These are phyloP conservation scores for Hydrochoerus hydrochaeris DNA, from an alignment of 2,113 vertebrate genomes.

Conservation along the genomic window DNA sequence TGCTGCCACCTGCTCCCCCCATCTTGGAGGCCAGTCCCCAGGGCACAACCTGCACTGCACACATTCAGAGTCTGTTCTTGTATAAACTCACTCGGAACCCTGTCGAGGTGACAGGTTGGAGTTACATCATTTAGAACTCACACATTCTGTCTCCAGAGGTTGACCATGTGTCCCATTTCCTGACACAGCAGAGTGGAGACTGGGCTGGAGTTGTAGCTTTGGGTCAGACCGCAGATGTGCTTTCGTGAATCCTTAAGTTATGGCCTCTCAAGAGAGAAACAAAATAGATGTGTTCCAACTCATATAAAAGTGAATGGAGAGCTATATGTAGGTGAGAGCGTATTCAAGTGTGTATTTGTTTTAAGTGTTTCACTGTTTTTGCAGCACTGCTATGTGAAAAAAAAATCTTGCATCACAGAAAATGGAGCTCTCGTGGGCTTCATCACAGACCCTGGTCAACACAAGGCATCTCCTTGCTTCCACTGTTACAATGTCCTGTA, in stretches of 20 bases:
- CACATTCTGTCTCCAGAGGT: not conserved
- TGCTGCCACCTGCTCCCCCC: not conserved
- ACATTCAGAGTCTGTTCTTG: not conserved
- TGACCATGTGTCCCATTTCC: not conserved
- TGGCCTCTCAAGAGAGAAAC: not conserved
- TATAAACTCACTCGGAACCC: not conserved
- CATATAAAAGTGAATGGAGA: not conserved
- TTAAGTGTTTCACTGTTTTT: not conserved
- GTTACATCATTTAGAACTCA: not conserved
- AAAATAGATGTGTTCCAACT: not conserved
- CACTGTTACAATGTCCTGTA: not conserved
- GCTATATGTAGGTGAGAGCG: not conserved
- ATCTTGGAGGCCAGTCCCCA: not conserved
- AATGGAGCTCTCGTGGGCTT: not conserved
- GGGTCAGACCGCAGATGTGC: not conserved
- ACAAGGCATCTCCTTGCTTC: not conserved
- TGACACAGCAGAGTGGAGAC: not conserved
- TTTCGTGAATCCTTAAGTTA: not conserved
- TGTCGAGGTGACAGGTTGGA: not conserved
- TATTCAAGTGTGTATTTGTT: not conserved
- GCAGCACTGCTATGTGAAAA: not conserved
- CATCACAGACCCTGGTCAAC: not conserved
- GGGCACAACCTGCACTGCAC: not conserved
- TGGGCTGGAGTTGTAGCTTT: not conserved
- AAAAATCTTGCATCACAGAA: not conserved